phyloP scores from a whole-genome alignment of 2,113 vertebrate species.

The Barbus barbus region DNA sequence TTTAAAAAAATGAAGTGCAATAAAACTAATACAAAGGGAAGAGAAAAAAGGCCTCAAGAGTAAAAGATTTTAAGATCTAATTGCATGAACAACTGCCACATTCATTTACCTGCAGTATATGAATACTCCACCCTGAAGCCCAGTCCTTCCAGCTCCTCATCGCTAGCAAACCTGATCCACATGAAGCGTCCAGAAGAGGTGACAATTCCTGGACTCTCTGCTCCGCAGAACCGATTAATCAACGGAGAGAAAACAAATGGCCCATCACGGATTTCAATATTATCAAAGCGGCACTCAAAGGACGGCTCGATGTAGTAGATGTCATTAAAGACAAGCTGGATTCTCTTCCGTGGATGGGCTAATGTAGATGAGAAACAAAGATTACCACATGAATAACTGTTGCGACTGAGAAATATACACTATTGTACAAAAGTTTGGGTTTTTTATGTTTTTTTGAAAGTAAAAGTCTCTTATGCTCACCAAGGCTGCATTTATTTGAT shows the following conservation, averaged over 20 bases:
- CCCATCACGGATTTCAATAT: slow-evolving; percentile 93
- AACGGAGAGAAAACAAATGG: slow-evolving; percentile 95
- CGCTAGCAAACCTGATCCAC: slow-evolving; percentile 96
- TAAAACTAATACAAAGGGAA: not conserved
- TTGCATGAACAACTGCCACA: not conserved
- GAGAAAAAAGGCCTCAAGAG: not conserved
- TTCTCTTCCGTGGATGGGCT: slow-evolving; percentile 92
- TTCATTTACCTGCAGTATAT: slow-evolving; percentile 86
- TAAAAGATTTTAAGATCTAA: not conserved
- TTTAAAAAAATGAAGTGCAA: slow-evolving; percentile 17
- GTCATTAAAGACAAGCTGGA: slow-evolving; percentile 87
- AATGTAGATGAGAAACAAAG: slow-evolving; percentile 39
- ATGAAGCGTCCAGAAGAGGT: slow-evolving; percentile 93
- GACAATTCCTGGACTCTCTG: slow-evolving; percentile 83
- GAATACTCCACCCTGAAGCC: slow-evolving; percentile 93
- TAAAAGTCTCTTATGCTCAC: not conserved
- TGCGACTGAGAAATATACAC: not conserved
- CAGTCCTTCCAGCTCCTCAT: slow-evolving; percentile 91
- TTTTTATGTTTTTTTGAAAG: not conserved
- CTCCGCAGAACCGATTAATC: slow-evolving; percentile 90
- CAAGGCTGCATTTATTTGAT: not conserved
- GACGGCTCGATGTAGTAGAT: slow-evolving; percentile 90
- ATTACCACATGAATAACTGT: not conserved
- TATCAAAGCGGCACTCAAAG: slow-evolving; percentile 95
- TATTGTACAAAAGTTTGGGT: not conserved